Evolutionary conservation across 2,113 vertebrate species (phyloP).

Genomic region (Thamnaconus septentrionalis): DNA sequence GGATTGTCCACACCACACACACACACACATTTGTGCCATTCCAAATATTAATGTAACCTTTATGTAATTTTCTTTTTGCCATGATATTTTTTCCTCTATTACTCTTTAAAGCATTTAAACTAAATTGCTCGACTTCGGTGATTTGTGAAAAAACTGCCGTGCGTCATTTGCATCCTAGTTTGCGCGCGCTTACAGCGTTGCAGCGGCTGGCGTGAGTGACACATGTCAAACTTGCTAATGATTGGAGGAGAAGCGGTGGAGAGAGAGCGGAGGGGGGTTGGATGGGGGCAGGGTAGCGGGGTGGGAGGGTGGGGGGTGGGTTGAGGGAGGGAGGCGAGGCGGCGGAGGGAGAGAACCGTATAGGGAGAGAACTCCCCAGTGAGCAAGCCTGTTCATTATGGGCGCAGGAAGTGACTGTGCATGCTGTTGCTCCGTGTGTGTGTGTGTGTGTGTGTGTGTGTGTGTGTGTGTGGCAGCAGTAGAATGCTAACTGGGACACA

Average conservation of each 20-base stretch:
- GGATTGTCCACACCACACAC: too few species aligned
- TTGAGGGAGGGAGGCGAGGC: background rate
- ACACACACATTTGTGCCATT: too few species aligned
- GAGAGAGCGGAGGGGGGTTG: slow-evolving; percentile 14
- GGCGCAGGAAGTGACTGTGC: slow-evolving; percentile 23
- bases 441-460: slow-evolving; percentile 5
- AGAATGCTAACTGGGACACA: slow-evolving; percentile 59
- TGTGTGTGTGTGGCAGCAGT: slow-evolving; percentile 33
- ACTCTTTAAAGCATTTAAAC: too few species aligned
- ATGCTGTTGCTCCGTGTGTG: background rate
- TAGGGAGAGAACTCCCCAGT: slow-evolving; percentile 48
- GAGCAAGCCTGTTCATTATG: slow-evolving; percentile 62
- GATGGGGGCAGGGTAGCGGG: slow-evolving; percentile 17
- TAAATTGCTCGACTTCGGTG: background rate
- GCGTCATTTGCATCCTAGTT: background rate
- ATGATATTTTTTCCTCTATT: too few species aligned
- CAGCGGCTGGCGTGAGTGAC: slow-evolving; percentile 20
- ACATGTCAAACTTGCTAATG: slow-evolving; percentile 39
- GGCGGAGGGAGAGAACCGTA: slow-evolving; percentile 32
- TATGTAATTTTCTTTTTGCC: too few species aligned
- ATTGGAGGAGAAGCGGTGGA: slow-evolving; percentile 43
- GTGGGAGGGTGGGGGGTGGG: background rate
- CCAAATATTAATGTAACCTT: too few species aligned
- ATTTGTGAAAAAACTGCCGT: background rate
- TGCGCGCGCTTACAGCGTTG: background rate